These are phyloP conservation scores for Drosophila picticornis DNA, from an alignment of 2,888 invertebrate genomes.

Conservation along the genomic window DNA sequence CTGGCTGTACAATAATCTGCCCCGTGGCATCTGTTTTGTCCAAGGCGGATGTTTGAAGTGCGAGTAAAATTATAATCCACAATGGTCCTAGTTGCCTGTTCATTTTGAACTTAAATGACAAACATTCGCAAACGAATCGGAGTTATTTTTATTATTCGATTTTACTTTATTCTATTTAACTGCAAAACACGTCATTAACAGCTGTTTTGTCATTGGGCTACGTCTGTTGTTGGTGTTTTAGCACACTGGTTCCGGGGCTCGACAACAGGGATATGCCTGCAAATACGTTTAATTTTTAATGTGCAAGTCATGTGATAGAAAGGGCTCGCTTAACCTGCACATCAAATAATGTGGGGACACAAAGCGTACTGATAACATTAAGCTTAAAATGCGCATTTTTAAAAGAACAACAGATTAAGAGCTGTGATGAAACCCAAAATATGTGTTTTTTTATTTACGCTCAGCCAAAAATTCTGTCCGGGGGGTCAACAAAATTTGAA, in stretches of 20 bases:
- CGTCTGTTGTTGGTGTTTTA: conserved; percentile 24
- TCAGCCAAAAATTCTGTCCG: conserved; percentile 19
- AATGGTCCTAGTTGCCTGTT: conserved; percentile 14
- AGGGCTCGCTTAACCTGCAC: conserved; percentile 15
- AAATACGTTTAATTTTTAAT: conserved; percentile 1
- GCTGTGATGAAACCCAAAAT: neutral
- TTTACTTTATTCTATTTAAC: conserved; percentile 15
- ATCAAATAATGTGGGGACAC: conserved; percentile 34
- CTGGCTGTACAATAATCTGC: conserved; percentile 1
- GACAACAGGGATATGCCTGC: conserved; percentile 15
- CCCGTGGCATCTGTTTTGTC: conserved; percentile 6
- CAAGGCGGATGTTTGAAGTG: conserved; percentile 18
- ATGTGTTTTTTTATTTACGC: conserved; percentile 14
- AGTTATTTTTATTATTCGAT: neutral
- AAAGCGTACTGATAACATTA: conserved; percentile 52
- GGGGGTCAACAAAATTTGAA: conserved; percentile 68
- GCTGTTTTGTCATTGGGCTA: conserved; percentile 47
- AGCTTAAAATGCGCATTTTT: neutral
- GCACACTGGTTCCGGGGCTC: conserved; percentile 35
- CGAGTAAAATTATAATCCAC: conserved; percentile 32
- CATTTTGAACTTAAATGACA: conserved; percentile 41
- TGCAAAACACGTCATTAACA: conserved; percentile 62
- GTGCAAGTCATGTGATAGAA: conserved; percentile 29
- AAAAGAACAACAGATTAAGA: neutral
- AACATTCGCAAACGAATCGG: neutral